Percentiles rank a stretch among this genome's conserved stretches.
phyloP scores from a whole-genome alignment of 2,888 invertebrate genomes.

The Xylocampa areola region DNA sequence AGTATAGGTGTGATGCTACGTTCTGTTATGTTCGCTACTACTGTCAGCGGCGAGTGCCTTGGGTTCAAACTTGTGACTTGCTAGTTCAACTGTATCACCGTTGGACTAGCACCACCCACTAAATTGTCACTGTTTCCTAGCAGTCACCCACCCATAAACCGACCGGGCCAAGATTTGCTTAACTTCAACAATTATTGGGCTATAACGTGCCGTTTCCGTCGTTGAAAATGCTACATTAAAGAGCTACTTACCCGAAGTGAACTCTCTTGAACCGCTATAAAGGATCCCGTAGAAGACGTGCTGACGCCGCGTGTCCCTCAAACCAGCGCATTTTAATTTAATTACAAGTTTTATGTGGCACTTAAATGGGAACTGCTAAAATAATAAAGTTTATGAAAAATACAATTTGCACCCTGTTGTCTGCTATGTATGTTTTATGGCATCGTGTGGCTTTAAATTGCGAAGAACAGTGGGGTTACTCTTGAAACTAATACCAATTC shows the following conservation, averaged over 20 bases:
- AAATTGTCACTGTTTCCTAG: too few relatives aligned
- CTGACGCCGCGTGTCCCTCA: slow-evolving; percentile 10
- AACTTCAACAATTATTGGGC: too few relatives aligned
- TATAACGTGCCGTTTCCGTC: too few relatives aligned
- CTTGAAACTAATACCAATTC: neutral
- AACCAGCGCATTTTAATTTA: slow-evolving; percentile 32
- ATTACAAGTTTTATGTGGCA: slow-evolving; percentile 45
- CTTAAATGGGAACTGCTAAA: slow-evolving; percentile 25
- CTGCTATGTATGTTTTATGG: slow-evolving; percentile 7
- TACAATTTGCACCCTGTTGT: slow-evolving; percentile 32
- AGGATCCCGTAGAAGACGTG: slow-evolving; percentile 9
- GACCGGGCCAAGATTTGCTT: too few relatives aligned
- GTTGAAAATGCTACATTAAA: slow-evolving; percentile 1
- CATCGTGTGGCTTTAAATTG: neutral
- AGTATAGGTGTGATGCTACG: too few relatives aligned
- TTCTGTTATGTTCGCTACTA: too few relatives aligned
- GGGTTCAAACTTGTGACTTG: too few relatives aligned
- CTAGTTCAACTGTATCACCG: too few relatives aligned
- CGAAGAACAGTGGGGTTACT: neutral
- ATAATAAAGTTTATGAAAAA: slow-evolving; percentile 48
- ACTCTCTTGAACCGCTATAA: slow-evolving; percentile 20
- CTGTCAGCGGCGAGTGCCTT: too few relatives aligned
- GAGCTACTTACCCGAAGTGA: slow-evolving; percentile 12
- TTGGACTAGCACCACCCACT: too few relatives aligned
- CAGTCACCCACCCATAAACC: too few relatives aligned